A percentile compares a stretch with the other conserved stretches of the same genome.
phyloP scores from a whole-genome alignment of 1,140 invertebrate species.

The Drosophila rufa region DNA sequence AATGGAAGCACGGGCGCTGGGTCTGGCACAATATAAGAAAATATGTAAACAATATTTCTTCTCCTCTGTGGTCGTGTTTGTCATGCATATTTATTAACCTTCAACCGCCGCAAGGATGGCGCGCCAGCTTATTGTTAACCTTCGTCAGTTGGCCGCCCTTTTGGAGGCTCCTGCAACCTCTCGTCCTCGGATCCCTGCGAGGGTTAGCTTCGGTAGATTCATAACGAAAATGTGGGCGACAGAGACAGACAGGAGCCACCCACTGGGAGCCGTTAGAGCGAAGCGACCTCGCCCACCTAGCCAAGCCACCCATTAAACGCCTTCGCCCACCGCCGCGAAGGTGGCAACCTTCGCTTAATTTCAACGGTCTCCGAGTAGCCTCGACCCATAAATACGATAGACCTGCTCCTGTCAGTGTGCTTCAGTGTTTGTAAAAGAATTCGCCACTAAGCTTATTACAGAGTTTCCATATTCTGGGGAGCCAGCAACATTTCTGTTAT shows the following conservation, averaged over 20 bases:
- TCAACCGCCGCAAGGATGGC: slow-evolving; percentile 53
- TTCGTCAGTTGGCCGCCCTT: slow-evolving; percentile 44
- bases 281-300: slow-evolving; percentile 66
- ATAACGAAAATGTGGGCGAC: slow-evolving; percentile 30
- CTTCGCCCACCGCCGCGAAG: slow-evolving; percentile 21
- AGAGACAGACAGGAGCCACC: slow-evolving; percentile 19
- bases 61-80: slow-evolving; percentile 20
- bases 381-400: slow-evolving; percentile 77
- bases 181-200: not conserved
- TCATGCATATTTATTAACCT: slow-evolving; percentile 70
- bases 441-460: slow-evolving; percentile 19
- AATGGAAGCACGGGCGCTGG: slow-evolving; percentile 16
- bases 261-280: slow-evolving; percentile 25
- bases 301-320: slow-evolving; percentile 51
- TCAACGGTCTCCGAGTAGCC: slow-evolving; percentile 63
- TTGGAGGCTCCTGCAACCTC: slow-evolving; percentile 5
- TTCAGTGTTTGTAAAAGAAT: slow-evolving; percentile 16
- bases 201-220: slow-evolving; percentile 14
- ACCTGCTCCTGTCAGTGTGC: slow-evolving; percentile 22
- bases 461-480: slow-evolving; percentile 29
- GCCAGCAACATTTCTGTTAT: slow-evolving; percentile 44
- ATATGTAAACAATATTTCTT: slow-evolving; percentile 17
- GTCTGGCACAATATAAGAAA: not conserved
- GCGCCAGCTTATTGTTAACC: slow-evolving; percentile 55
- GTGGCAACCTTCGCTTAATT: slow-evolving; percentile 60